Base-by-base conservation (phyloP, 53 echinoderm and acorn worm genomes). In the Henricia sp. region DNA sequence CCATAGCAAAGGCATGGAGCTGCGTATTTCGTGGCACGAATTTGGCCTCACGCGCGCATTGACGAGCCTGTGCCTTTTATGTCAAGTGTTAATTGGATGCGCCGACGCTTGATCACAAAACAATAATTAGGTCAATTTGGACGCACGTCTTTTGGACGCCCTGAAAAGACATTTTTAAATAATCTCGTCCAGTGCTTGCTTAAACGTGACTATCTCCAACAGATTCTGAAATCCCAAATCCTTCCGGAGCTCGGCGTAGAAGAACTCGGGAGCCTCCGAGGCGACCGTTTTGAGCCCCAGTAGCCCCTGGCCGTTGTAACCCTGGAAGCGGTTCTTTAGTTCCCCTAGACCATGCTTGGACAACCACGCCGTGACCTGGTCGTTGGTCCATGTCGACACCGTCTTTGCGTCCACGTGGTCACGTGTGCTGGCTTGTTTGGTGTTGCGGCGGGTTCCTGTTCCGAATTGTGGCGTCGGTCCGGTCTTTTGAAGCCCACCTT, bases 171-270 rank as follows among this genome's bases (percentile, higher is more conserved):
- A 25, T 14, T 30, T 19, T 77, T 60, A 77, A 19, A 60, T 77
- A 4, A 92, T 89, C 24, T 89, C 92, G 59, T 93, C 93, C 9
- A 93, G 55, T n/a, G 90, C 90, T 28, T 84, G 86, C 60, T 87
- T 87, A 50, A 93, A 93, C 24, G 71, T 69, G 51, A 93, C 77
- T 26, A 93, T 88, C 58, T 93, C 90, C 37, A 90, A 32, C 30
- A 93, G 70, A 26, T 55, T 87, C 30, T 93, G 86, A 21, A 93
- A 66, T 32, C 87, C 87, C 27, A 93, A 62, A 50, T 93, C 93
- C 0, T 42, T 69, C 60, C 84, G 87, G 24, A 93, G 52, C 62
- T 83, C 83, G 12, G 76, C 50, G 86, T 87, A 93, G 71, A 93
- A 93, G 82, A 93, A 93, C 33, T 93, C 90, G 4, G 93, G 93